phyloP scores from a whole-genome alignment of 2,113 vertebrate genomes.

The Empidonax alnorum region DNA sequence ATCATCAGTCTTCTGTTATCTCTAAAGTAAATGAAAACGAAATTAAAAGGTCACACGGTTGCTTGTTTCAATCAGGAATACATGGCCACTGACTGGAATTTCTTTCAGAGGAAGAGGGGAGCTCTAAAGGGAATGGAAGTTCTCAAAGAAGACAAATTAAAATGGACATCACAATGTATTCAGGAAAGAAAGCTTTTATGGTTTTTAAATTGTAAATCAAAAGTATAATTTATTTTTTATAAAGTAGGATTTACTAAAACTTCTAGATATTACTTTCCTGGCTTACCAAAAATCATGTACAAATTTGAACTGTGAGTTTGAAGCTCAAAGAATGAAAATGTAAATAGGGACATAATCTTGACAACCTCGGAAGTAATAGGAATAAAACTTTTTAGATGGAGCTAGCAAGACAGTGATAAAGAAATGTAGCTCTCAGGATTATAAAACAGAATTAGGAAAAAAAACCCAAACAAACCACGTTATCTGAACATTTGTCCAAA shows the following conservation, averaged over 20 bases:
- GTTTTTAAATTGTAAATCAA: background rate
- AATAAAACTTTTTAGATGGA: background rate
- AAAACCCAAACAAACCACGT: background rate
- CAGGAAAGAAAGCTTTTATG: background rate
- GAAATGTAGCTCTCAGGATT: background rate
- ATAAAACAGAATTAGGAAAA: background rate
- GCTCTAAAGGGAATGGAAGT: background rate
- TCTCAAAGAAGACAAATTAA: background rate
- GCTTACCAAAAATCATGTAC: background rate
- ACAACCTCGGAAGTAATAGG: background rate
- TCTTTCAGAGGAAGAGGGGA: background rate
- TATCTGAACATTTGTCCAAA: background rate
- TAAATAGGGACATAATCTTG: background rate
- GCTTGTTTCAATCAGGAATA: constrained; percentile 25
- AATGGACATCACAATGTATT: background rate
- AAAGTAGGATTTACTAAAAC: background rate
- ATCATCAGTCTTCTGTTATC: constrained; percentile 27
- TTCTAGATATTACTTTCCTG: background rate
- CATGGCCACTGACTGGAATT: background rate
- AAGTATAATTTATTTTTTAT: background rate
- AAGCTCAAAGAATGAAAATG: background rate
- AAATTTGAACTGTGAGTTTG: background rate
- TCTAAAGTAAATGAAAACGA: constrained; percentile 45
- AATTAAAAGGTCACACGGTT: constrained; percentile 51
- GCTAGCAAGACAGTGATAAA: background rate